Conservation (phyloP, 2,113 vertebrate species). For the Catharus fuscescens region DNA sequence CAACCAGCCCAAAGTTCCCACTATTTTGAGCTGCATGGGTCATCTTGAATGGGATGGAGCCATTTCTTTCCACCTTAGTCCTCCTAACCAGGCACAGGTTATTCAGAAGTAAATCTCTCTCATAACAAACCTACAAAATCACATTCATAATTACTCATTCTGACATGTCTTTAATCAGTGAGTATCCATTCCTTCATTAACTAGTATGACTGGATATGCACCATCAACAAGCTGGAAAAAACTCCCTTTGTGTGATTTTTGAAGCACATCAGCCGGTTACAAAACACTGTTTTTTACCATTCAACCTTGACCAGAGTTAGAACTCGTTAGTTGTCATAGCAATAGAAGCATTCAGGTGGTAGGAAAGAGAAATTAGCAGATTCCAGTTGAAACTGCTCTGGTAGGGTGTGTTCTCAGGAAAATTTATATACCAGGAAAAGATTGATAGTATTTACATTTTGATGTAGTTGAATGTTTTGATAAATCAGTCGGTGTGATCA, state of each 20-base stretch:
- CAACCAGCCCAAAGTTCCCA: neutral
- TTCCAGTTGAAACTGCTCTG: conserved; percentile 17
- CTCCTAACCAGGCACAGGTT: neutral
- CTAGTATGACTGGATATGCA: neutral
- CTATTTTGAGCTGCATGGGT: neutral
- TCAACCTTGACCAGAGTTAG: conserved; percentile 26
- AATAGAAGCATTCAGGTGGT: conserved; percentile 9
- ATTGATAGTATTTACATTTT: conserved; percentile 22
- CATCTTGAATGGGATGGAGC: neutral
- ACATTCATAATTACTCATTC: conserved; percentile 33
- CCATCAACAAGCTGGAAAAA: conserved; percentile 31
- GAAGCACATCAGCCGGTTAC: neutral
- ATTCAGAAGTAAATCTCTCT: neutral
- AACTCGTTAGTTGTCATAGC: conserved; percentile 19
- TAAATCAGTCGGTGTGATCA: conserved; percentile 36
- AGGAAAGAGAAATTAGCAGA: conserved; percentile 22
- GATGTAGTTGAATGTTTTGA: conserved; percentile 4
- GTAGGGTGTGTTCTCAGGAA: neutral
- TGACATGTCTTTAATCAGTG: conserved; percentile 54
- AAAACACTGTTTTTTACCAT: conserved; percentile 9
- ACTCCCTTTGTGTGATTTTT: neutral
- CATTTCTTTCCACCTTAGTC: neutral
- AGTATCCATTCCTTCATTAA: conserved; percentile 40
- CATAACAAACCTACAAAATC: neutral
- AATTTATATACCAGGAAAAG: neutral